phyloP scores from a whole-genome alignment of 2,113 vertebrate genomes.

The Hucho hucho region DNA sequence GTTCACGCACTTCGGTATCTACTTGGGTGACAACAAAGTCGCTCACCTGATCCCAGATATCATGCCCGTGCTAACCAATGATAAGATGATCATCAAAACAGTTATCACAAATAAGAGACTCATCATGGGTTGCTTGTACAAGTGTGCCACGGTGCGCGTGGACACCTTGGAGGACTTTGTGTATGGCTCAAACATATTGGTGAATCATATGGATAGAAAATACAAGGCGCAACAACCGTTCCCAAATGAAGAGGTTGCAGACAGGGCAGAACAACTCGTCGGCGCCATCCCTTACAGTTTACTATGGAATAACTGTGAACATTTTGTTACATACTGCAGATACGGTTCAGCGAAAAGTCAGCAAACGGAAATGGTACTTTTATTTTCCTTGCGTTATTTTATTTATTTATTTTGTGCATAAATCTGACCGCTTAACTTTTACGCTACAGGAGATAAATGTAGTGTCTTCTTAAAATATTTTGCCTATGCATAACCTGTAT shows the following conservation, averaged over 20 bases:
- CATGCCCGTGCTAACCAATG: conserved; percentile 77
- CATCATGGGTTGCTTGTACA: conserved; percentile 82
- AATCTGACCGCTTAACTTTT: background rate
- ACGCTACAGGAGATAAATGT: background rate
- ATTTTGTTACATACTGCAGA: conserved; percentile 90
- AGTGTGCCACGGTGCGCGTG: conserved; percentile 83
- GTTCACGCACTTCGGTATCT: conserved; percentile 91
- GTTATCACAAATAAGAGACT: conserved; percentile 89
- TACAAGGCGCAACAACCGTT: conserved; percentile 68
- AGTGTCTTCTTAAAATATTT: too few species aligned
- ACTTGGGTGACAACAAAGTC: conserved; percentile 87
- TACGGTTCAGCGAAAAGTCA: conserved; percentile 80
- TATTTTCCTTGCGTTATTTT: background rate
- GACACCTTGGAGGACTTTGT: conserved; percentile 92
- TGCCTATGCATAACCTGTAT: too few species aligned
- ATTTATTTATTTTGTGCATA: background rate
- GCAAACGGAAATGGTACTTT: conserved; percentile 85
- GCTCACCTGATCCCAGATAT: conserved; percentile 96
- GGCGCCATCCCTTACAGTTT: conserved; percentile 84
- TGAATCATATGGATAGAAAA: conserved; percentile 79
- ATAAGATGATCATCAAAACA: conserved; percentile 68
- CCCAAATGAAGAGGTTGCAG: conserved; percentile 78
- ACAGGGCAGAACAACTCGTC: conserved; percentile 80
- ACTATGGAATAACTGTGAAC: conserved; percentile 96
- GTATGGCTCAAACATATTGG: conserved; percentile 81